These are phyloP conservation scores for Myotis myotis DNA, from an alignment of 2,797 vertebrate genomes.

Conservation along the genomic window DNA sequence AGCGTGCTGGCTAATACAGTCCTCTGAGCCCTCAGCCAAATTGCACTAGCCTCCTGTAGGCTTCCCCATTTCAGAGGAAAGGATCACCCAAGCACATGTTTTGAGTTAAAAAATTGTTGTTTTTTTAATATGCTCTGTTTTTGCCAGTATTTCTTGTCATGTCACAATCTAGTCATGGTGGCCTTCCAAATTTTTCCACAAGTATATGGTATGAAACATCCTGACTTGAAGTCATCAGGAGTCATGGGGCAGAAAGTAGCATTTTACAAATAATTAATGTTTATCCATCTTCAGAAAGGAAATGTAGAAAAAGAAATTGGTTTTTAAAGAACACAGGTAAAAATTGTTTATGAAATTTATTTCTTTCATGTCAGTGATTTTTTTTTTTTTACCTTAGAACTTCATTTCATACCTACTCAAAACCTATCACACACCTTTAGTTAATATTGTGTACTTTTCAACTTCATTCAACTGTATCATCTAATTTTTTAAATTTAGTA, in stretches of 20 bases:
- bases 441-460: background rate
- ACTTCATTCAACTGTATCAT: background rate
- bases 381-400: background rate
- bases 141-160: background rate
- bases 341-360: background rate
- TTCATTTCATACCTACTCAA: background rate
- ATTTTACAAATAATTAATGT: background rate
- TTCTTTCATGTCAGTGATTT: background rate
- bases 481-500: background rate
- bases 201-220: background rate
- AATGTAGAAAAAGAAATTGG: background rate
- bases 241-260: background rate
- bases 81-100: background rate
- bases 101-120: background rate
- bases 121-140: background rate
- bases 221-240: background rate
- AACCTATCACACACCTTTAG: background rate
- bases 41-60: accelerated
- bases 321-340: slow-evolving; percentile 7
- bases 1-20: background rate
- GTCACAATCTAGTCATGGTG: background rate
- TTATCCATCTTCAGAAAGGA: background rate
- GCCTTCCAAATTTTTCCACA: background rate
- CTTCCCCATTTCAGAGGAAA: background rate
- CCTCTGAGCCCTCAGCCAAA: background rate